Conservation (phyloP, 2,113 vertebrate species). For the Hippoglossus stenolepis region DNA sequence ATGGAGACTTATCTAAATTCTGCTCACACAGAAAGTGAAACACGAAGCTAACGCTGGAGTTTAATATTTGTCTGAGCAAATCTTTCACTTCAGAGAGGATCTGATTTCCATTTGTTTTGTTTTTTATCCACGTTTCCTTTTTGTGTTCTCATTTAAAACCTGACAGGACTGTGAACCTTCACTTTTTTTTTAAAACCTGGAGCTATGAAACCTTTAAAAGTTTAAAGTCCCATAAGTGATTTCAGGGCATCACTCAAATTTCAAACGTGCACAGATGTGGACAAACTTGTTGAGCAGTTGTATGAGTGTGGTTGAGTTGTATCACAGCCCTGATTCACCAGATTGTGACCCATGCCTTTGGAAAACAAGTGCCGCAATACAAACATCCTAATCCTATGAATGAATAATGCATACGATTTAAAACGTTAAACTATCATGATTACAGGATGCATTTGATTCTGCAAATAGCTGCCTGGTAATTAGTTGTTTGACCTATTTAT, state of each 20-base stretch:
- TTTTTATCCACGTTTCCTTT: background rate
- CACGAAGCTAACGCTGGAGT: constrained; percentile 19
- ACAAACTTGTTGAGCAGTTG: background rate
- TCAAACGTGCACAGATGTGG: too few species aligned
- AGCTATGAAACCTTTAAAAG: background rate
- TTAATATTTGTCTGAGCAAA: constrained; percentile 3
- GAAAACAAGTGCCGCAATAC: background rate
- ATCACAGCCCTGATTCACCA: background rate
- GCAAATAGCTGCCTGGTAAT: constrained; percentile 9
- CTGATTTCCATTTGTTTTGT: background rate
- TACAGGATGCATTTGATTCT: constrained; percentile 3
- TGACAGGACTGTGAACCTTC: background rate
- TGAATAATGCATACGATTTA: background rate
- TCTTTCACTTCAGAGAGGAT: background rate
- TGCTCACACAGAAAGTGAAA: constrained; percentile 29
- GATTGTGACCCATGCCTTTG: background rate
- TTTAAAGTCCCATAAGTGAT: background rate
- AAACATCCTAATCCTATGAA: background rate
- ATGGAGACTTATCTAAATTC: constrained; percentile 36
- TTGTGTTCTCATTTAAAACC: background rate
- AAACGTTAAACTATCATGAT: background rate
- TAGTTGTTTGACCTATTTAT: constrained; percentile 18
- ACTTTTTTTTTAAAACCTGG: background rate
- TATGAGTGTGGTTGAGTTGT: background rate
- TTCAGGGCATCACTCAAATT: background rate